These are phyloP conservation scores for Coreoperca whiteheadi DNA, from an alignment of 2,113 vertebrate species.

Conservation along the genomic window DNA sequence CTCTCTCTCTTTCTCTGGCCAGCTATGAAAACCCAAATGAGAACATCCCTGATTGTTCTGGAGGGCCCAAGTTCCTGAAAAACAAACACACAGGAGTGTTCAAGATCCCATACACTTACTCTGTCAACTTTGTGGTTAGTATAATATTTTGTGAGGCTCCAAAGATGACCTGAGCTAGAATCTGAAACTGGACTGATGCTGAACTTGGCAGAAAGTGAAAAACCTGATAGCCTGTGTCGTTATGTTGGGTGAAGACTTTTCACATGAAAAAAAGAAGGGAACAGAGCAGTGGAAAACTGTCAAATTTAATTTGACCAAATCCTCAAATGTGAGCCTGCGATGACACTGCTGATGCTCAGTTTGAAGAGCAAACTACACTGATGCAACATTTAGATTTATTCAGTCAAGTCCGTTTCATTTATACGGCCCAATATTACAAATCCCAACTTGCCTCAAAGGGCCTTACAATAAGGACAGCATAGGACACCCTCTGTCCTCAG, in stretches of 20 bases:
- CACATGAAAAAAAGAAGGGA: too few relatives aligned
- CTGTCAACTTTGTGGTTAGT: conserved; percentile 89
- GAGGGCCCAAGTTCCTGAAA: conserved; percentile 90
- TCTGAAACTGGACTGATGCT: neutral
- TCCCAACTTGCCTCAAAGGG: neutral
- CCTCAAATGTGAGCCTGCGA: neutral
- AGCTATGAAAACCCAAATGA: conserved; percentile 89
- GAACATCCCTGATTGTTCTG: conserved; percentile 89
- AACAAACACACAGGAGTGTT: conserved; percentile 86
- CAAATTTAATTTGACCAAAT: too few relatives aligned
- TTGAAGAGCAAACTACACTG: neutral
- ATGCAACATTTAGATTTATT: neutral
- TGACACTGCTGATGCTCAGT: neutral
- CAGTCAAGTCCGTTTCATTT: neutral
- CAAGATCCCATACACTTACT: conserved; percentile 91
- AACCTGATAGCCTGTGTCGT: neutral
- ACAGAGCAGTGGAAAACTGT: too few relatives aligned
- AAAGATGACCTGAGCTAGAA: too few relatives aligned
- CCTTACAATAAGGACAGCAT: neutral
- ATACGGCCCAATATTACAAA: neutral
- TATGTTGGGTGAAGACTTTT: neutral
- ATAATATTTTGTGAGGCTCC: neutral
- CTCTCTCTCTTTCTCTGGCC: conserved; percentile 11
- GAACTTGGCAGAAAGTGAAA: neutral
- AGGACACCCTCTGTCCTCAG: neutral